A percentile compares a stretch with the other conserved stretches of the same genome.
phyloP scores from a whole-genome alignment of 2,113 vertebrate species.

The Laterallus jamaicensis region DNA sequence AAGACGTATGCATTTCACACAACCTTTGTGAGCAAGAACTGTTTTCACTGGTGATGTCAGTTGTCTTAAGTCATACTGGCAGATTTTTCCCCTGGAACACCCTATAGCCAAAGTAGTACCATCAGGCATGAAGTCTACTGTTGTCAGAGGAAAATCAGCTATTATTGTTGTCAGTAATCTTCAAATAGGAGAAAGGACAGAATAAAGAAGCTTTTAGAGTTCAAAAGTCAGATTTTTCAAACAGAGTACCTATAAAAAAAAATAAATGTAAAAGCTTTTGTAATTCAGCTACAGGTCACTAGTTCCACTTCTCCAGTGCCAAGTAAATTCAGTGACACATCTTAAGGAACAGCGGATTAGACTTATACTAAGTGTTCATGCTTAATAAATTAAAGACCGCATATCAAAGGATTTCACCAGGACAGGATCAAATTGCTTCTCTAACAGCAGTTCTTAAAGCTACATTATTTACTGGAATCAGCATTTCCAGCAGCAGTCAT shows the following conservation, averaged over 20 bases:
- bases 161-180: constrained; percentile 85
- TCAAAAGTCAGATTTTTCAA: not conserved
- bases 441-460: not conserved
- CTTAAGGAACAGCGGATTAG: not conserved
- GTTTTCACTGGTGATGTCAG: constrained; percentile 85
- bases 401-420: not conserved
- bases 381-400: not conserved
- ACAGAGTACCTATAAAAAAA: not conserved
- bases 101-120: constrained; percentile 90
- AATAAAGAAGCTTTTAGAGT: not conserved
- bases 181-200: not conserved
- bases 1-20: constrained; percentile 91
- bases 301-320: not conserved
- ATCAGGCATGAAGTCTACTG: constrained; percentile 91
- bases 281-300: not conserved
- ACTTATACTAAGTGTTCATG: not conserved
- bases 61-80: constrained; percentile 94
- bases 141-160: constrained; percentile 88
- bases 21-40: constrained; percentile 90
- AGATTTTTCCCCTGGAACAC: constrained; percentile 91
- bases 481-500: not conserved
- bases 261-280: not conserved
- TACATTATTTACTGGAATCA: not conserved
- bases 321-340: not conserved
- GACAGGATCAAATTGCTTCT: not conserved